phyloP scores from a whole-genome alignment of 64 coral and sea anemone species.

The Montipora cactus region DNA sequence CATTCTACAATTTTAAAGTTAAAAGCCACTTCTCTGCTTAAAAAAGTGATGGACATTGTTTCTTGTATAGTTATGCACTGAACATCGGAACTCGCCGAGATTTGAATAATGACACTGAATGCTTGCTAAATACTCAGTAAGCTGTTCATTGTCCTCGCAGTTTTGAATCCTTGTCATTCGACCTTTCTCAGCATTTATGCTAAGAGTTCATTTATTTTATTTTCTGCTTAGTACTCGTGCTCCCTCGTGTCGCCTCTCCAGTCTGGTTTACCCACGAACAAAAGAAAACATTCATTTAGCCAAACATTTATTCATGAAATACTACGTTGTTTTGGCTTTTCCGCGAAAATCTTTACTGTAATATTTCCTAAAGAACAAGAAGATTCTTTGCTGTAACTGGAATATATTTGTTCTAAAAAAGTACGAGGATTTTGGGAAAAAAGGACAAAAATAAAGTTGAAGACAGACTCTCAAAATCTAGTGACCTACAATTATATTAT shows the following conservation, averaged over 20 bases:
- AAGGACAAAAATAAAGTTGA: not conserved
- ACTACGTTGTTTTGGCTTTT: too few species aligned
- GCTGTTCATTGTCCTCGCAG: too few species aligned
- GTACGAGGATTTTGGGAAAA: not conserved
- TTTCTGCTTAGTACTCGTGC: not conserved
- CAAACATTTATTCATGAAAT: too few species aligned
- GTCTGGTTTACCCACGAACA: not conserved
- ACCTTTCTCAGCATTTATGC: not conserved
- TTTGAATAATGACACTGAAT: too few species aligned
- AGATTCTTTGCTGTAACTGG: too few species aligned
- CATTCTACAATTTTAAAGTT: not conserved
- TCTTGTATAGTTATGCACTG: too few species aligned
- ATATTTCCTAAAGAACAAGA: too few species aligned
- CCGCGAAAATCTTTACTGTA: too few species aligned
- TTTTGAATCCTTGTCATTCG: not conserved
- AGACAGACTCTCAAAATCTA: not conserved
- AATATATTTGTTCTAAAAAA: too few species aligned
- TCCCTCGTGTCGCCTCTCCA: not conserved
- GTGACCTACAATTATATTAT: too few species aligned
- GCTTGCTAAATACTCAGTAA: too few species aligned
- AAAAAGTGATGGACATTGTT: not conserved
- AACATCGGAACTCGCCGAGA: too few species aligned
- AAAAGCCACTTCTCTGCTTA: not conserved
- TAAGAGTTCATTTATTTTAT: not conserved
- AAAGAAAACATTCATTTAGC: not conserved